A percentile compares a stretch with the other conserved stretches of the same genome.
phyloP scores from a whole-genome alignment of 2,113 vertebrate species.

The Chelonoidis abingdonii region DNA sequence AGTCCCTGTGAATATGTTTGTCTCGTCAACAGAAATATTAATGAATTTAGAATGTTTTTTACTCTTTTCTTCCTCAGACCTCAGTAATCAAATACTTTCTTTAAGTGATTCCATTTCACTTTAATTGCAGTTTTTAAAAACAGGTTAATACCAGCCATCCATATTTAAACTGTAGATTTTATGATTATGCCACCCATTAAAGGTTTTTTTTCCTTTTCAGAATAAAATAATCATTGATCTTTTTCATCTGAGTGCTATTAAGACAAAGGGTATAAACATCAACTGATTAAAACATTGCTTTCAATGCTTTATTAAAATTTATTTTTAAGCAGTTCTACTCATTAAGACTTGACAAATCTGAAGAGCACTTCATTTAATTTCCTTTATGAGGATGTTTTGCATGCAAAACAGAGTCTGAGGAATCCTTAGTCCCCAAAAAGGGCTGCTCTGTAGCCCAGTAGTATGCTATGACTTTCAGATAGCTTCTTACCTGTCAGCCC shows the following conservation, averaged over 20 bases:
- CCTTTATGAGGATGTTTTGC: slow-evolving; percentile 60
- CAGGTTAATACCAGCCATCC: slow-evolving; percentile 68
- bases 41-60: slow-evolving; percentile 28
- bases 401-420: slow-evolving; percentile 35
- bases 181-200: slow-evolving; percentile 69
- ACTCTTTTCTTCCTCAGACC: slow-evolving; percentile 20
- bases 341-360: slow-evolving; percentile 73
- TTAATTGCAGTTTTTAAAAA: slow-evolving; percentile 71
- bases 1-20: slow-evolving; percentile 27
- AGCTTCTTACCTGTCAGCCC: background rate
- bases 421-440: slow-evolving; percentile 20
- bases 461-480: background rate
- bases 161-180: slow-evolving; percentile 73
- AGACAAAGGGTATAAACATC: slow-evolving; percentile 74
- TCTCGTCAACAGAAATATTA: slow-evolving; percentile 52
- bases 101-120: slow-evolving; percentile 69
- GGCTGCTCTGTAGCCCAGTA: background rate
- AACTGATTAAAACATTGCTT: slow-evolving; percentile 77
- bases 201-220: slow-evolving; percentile 66
- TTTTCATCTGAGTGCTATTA: slow-evolving; percentile 71
- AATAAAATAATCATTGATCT: slow-evolving; percentile 77
- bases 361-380: slow-evolving; percentile 72
- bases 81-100: slow-evolving; percentile 60
- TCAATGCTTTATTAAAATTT: slow-evolving; percentile 70
- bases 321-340: slow-evolving; percentile 73